Evolutionary conservation across 53 echinoderm and acorn worm genomes (phyloP), one percentile per base, ranked within the genome.

Genomic region (Patiria pectinifera): DNA sequence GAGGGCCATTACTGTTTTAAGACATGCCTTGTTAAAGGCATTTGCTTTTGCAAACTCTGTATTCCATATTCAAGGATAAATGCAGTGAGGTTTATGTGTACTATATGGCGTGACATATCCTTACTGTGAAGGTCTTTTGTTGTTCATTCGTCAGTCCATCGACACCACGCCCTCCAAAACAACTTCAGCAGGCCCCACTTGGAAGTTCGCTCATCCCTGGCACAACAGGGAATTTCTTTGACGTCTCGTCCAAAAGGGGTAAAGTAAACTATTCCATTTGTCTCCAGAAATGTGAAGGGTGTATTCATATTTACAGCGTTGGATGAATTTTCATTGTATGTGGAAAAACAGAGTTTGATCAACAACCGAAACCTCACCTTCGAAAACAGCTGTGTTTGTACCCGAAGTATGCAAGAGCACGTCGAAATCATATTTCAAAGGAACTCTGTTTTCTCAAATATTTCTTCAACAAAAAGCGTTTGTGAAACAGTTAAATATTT

Each of bases 401-500:
- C 43, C 78, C 23, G 78, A 77, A 77, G 62, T 35, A 86, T 86
- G 58, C 74, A 24, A 16, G 86, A 72, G 59, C 87, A 77, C 43
- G 87, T 77, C 71, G 76, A 87, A 87, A 87, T 87, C 76, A 87
- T 87, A 87, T 78, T 87, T 61, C 35, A 78, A 14, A 87, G 60
- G 47, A 78, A 76, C 76, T 87, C 58, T 87, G 87, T 87, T 87
- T 87, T 87, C 87, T 87, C 62, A 87, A 84, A 78, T 87, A 78
- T 87, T 87, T 87, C 35, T 4, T 26, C 22, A 60, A 87, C 87
- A 87, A 87, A 66, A 62, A 4, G 60, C 76, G 46, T 87, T 62
- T 87, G 78, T 87, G 87, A 60, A 76, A 87, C 77, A 87, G 87
- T 87, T 87, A 87, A 87, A 87, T 87, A 87, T 87, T 87, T 87